phyloP scores from a whole-genome alignment of 2,888 invertebrate genomes.

The Drosophila longiperda region DNA sequence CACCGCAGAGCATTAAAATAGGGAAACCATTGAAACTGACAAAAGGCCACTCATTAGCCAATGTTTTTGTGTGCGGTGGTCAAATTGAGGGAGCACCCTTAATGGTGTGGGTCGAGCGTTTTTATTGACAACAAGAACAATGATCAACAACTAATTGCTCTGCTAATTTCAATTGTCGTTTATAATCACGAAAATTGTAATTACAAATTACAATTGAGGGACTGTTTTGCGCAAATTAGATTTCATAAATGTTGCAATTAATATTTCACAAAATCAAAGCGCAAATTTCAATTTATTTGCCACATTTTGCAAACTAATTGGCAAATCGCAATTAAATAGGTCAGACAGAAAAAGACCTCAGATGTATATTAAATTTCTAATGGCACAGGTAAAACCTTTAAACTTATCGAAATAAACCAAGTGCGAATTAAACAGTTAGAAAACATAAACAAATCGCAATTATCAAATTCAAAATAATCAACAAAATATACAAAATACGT shows the following conservation, averaged over 20 bases:
- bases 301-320: conserved; percentile 38
- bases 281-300: conserved; percentile 45
- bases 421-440: neutral
- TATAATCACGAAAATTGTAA: conserved; percentile 75
- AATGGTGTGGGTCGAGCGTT: neutral
- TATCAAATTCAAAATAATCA: conserved; percentile 34
- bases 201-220: conserved; percentile 74
- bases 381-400: neutral
- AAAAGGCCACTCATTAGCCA: conserved; percentile 65
- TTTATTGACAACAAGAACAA: conserved; percentile 43
- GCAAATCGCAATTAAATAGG: conserved; percentile 16
- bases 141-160: conserved; percentile 74
- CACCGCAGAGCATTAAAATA: conserved; percentile 30
- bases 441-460: conserved; percentile 34
- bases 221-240: conserved; percentile 59
- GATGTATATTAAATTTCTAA: conserved; percentile 12
- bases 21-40: conserved; percentile 26
- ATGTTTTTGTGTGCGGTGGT: conserved; percentile 33
- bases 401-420: conserved; percentile 9
- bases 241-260: conserved; percentile 73
- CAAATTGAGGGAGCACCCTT: neutral
- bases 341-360: neutral
- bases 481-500: conserved; percentile 19
- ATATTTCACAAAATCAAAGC: conserved; percentile 58
- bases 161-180: conserved; percentile 76